A percentile compares a stretch with the other conserved stretches of the same genome.
Evolutionary conservation across 2,797 vertebrate species (phyloP).

Genomic region (Hydrophis major): DNA sequence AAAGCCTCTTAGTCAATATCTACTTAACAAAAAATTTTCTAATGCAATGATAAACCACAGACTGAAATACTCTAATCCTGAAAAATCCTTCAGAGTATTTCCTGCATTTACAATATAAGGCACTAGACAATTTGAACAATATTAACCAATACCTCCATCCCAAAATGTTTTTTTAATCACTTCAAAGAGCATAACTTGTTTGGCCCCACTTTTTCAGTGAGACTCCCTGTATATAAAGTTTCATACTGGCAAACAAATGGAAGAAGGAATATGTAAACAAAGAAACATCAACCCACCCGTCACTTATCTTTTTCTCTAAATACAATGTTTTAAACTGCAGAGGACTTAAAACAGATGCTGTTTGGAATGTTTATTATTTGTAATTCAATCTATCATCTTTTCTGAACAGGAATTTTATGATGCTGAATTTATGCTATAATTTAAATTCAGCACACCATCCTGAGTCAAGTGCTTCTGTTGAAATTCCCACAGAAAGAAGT

Average conservation of each 20-base stretch:
- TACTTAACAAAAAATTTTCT: neutral
- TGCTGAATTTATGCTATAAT: conserved; percentile 48
- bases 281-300: conserved; percentile 31
- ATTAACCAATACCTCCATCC: neutral
- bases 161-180: neutral
- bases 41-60: neutral
- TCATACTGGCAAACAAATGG: conserved; percentile 18
- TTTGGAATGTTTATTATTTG: conserved; percentile 43
- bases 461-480: conserved; percentile 41
- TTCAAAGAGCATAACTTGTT: conserved; percentile 4
- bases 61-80: neutral
- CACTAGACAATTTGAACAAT: neutral
- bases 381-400: conserved; percentile 45
- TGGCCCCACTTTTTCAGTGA: neutral
- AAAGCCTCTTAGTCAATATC: neutral
- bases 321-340: conserved; percentile 38
- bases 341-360: conserved; percentile 26
- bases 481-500: conserved; percentile 38
- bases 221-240: conserved; percentile 29
- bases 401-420: conserved; percentile 40
- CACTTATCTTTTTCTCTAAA: conserved; percentile 28
- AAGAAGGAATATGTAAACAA: neutral
- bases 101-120: neutral
- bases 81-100: neutral
- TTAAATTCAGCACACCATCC: conserved; percentile 42